phyloP scores from a whole-genome alignment of 2,888 invertebrate species.

The Peribatodes rhomboidaria region DNA sequence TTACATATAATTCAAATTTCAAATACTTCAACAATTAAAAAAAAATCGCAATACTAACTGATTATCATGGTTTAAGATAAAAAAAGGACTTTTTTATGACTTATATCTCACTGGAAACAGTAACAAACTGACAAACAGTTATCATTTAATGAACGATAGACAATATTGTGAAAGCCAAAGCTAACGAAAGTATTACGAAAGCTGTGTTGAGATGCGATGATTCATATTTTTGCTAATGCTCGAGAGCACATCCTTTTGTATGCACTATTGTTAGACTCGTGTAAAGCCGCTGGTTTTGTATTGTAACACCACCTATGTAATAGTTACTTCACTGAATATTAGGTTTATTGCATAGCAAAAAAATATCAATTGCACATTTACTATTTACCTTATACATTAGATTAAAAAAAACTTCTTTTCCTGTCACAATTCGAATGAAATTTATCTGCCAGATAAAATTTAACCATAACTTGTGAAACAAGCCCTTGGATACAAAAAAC shows the following conservation, averaged over 20 bases:
- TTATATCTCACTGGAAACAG: too few relatives aligned
- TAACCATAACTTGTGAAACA: background rate
- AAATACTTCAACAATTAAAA: background rate
- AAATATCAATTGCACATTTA: too few relatives aligned
- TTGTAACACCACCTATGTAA: slow-evolving; percentile 6
- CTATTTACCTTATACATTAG: too few relatives aligned
- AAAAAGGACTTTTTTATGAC: too few relatives aligned
- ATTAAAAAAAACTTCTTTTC: too few relatives aligned
- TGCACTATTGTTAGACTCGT: slow-evolving; percentile 35
- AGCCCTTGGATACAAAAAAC: background rate
- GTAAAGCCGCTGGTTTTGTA: slow-evolving; percentile 34
- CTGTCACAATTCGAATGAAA: background rate
- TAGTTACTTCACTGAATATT: too few relatives aligned
- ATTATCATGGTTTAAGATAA: background rate
- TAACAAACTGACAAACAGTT: slow-evolving; percentile 32
- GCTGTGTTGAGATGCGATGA: slow-evolving; percentile 60
- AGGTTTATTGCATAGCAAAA: too few relatives aligned
- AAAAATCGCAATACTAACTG: background rate
- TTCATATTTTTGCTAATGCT: slow-evolving; percentile 52
- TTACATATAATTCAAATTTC: slow-evolving; percentile 4
- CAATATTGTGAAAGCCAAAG: slow-evolving; percentile 70
- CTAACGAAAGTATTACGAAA: slow-evolving; percentile 74
- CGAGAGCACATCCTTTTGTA: slow-evolving; percentile 49
- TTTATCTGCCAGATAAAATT: slow-evolving; percentile 7
- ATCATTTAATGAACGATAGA: slow-evolving; percentile 37